These are phyloP conservation scores for Phoxinus phoxinus DNA, from an alignment of 2,113 vertebrate genomes.

Conservation along the genomic window DNA sequence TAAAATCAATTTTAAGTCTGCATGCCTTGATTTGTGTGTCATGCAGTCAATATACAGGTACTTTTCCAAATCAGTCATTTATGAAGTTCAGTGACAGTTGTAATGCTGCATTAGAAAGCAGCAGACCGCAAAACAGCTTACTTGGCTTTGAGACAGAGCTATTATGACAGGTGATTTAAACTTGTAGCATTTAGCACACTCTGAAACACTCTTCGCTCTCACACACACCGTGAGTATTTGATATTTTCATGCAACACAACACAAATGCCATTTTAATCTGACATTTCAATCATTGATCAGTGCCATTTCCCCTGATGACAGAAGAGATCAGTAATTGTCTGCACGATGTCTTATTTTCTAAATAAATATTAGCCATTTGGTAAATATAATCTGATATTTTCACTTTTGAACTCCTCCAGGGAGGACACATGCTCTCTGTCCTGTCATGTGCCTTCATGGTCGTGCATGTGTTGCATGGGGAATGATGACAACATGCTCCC, in stretches of 20 bases:
- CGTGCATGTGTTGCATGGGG: conserved; percentile 57
- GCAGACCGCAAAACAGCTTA: not conserved
- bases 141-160: not conserved
- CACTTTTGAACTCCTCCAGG: not conserved
- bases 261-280: conserved; percentile 20
- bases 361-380: not conserved
- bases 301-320: not conserved
- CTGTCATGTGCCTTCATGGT: conserved; percentile 34
- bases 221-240: too few relatives aligned
- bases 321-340: not conserved
- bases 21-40: not conserved
- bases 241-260: conserved; percentile 15
- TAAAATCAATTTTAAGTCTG: not conserved
- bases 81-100: not conserved
- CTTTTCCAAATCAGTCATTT: not conserved
- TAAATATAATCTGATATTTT: not conserved
- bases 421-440: conserved; percentile 25
- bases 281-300: conserved; percentile 23
- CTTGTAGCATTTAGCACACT: not conserved
- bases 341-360: not conserved
- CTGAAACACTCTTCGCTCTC: not conserved
- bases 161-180: conserved; percentile 14
- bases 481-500: conserved; percentile 69
- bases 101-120: not conserved
- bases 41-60: not conserved